Base-by-base conservation (phyloP, 2,888 invertebrate species). In the Anoplius nigerrimus region DNA sequence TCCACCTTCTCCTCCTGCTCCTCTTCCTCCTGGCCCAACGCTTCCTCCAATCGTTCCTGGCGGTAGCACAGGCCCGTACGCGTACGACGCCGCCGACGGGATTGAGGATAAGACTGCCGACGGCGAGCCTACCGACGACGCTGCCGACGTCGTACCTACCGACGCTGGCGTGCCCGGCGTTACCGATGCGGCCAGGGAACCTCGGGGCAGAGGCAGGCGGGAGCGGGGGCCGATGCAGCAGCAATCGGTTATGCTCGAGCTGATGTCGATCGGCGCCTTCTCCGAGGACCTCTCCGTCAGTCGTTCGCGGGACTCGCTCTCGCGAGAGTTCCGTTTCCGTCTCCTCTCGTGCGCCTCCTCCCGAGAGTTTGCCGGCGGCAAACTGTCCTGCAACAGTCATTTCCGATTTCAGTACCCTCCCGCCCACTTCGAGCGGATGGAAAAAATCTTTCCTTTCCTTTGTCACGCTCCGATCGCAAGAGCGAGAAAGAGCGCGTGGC, bases 151-250 rank as follows among this genome's bases (percentile, higher is more conserved):
- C 46, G 58, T 43, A 52, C 61, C 52, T 63, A 67, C 54, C 58
- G 70, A 46, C 24, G 57, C 34, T 56, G 54, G 59, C 66, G 65
- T 57, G 42, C 68, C 63, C 69, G 55, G 55, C 67, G 59, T 68
- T 62, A 54, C 57, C 59, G 62, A 72, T 66, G 77, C 13, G n/a
- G 48, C 42, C 13, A 5, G 66, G 5, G 69, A 66, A 60, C 81
- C 67, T 54, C 84, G 78, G 24, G 86, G 84, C 64, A 86, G 71
- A 45, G 86, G 86, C 0, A 86, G 71, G 52, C 85, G 83, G 18
- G 85, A 85, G n/a, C 86, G 82, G 2, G 86, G 81, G n/a, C 87
- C 86, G 65, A 87, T 87, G 82, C 87, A 87, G 56, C 86, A 86
- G 22, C 86, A 86, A 66, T 87, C 87, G 62, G 81, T 74, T 11